Percentiles rank a stretch among this genome's conserved stretches.
phyloP scores from a whole-genome alignment of 1,140 invertebrate genomes.

The Rhagoletis zephyria region DNA sequence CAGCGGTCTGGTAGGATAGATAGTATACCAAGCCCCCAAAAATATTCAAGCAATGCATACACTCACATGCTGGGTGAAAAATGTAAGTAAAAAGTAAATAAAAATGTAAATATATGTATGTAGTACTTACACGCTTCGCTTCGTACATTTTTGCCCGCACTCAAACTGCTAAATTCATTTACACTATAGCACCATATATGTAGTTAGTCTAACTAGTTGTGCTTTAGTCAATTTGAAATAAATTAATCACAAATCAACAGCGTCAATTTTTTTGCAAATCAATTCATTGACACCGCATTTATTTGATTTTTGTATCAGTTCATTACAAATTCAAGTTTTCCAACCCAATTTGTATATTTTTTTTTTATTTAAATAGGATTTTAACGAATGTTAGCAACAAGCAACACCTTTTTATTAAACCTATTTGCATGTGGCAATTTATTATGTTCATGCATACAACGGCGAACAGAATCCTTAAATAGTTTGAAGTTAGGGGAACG shows the following conservation, averaged over 20 bases:
- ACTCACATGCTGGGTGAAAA: not conserved
- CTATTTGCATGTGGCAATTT: no score
- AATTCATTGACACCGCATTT: not conserved
- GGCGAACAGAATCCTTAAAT: no score
- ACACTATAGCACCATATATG: not conserved
- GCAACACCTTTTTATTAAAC: no score
- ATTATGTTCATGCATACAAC: no score
- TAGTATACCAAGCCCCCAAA: conserved; percentile 43
- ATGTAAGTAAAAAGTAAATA: not conserved
- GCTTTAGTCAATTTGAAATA: conserved; percentile 9
- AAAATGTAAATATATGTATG: not conserved
- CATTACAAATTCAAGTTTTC: no score
- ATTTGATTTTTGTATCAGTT: not conserved
- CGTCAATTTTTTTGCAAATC: conserved; percentile 30
- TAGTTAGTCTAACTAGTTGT: not conserved
- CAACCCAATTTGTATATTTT: no score
- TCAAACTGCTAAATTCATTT: not conserved
- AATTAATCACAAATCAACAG: conserved; percentile 44
- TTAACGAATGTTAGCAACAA: no score
- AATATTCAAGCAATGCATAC: not conserved
- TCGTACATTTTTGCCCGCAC: not conserved
- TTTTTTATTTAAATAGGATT: no score
- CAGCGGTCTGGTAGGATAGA: not conserved
- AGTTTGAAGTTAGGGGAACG: no score
- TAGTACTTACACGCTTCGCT: not conserved